Evolutionary conservation across 2,888 invertebrate genomes (phyloP).

Genomic region (Polietes domitor): DNA sequence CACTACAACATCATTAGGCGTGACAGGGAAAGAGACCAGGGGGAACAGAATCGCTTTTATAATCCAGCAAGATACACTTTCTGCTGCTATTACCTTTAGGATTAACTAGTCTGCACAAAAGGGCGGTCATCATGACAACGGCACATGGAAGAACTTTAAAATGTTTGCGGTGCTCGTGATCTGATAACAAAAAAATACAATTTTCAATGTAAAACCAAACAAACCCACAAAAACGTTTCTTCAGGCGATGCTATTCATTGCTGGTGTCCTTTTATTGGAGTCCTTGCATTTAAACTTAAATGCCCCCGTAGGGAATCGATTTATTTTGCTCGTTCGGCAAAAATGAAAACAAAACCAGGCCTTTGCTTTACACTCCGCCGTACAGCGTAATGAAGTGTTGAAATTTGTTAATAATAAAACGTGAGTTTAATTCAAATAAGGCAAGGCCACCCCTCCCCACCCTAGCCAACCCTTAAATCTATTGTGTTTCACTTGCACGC

Average conservation of each 20-base stretch:
- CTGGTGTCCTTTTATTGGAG: background rate
- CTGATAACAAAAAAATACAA: conserved; percentile 47
- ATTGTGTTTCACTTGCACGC: background rate
- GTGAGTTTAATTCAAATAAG: conserved; percentile 19
- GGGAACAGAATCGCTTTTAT: no score
- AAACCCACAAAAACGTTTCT: background rate
- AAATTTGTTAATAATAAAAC: conserved; percentile 42
- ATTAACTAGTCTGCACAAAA: no score
- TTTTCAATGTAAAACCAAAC: background rate
- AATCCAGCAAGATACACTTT: no score
- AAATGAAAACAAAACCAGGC: background rate
- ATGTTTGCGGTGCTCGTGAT: conserved; percentile 47
- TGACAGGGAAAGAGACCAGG: no score
- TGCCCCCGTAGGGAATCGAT: background rate
- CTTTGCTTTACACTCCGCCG: background rate
- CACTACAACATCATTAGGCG: no score
- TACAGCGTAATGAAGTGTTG: conserved; percentile 34
- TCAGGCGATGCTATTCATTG: background rate
- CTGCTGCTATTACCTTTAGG: no score
- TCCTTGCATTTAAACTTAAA: background rate
- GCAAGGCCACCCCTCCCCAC: background rate
- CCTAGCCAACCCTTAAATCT: background rate
- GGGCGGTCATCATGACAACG: no score
- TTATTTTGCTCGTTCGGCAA: background rate
- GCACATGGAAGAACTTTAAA: no score